Base-by-base conservation (phyloP, 2,113 vertebrate genomes). In the Hemicordylus capensis region DNA sequence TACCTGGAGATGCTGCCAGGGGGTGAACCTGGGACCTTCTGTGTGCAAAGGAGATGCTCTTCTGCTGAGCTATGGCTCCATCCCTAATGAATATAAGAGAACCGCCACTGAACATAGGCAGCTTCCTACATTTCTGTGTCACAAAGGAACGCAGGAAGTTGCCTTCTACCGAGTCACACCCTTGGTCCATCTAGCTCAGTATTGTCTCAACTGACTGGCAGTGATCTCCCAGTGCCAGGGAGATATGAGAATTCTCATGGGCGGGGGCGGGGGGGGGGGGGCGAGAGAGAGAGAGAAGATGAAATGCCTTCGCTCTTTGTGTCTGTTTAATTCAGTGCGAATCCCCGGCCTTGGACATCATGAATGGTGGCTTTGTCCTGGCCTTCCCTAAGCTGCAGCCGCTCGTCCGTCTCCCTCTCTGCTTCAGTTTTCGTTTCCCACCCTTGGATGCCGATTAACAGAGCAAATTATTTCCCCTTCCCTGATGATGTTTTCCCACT, bases 301-400 rank as follows among this genome's bases (percentile, higher is more conserved):
- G 92, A 92, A 94, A 95, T 94, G 92, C 94, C 94, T 95, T 89
- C 90, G 93, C 93, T 95, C 94, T 95, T 95, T 95, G 94, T 95
- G 94, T 95, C 94, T 95, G 94, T 93, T 94, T 95, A 94, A 95
- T 95, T 95, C 94, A 94, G 93, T 91, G 93, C 91, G 90, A 95
- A 92, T 92, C 94, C 92, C 86, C 20, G 93, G 92, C 94, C 93
- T 91, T 89, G 94, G 94, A 93, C 88, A 93, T 92, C 93, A 95
- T 95, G 94, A 95, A 95, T 95, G 91, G 94, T 93, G 92, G 93
- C 94, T 95, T 95, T 95, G 94, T 95, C 85, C 88, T 92, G 91
- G 93, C 90, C 92, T 87, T 94, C 93, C 92, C 94, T 94, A 94
- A 94, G 94, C 94, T 89, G 84, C 93, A 94, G 93, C 91, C 48